Conservation (phyloP, 2,888 invertebrate genomes). For the Zele albiditarsus region DNA sequence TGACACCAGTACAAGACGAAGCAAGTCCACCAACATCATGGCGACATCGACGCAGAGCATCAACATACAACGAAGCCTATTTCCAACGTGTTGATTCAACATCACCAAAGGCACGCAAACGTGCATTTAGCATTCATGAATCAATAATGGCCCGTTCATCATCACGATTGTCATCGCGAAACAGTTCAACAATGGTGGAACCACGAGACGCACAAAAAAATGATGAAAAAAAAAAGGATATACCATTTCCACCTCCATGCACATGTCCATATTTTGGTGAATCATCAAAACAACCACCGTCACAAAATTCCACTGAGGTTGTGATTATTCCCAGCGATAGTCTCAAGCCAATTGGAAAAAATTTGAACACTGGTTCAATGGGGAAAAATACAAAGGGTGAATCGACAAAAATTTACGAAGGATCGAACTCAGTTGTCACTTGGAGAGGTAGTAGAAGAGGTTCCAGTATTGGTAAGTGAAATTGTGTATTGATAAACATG, state of each 20-base stretch:
- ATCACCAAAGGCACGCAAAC: constrained; percentile 70
- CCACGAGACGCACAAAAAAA: constrained; percentile 68
- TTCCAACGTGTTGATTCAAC: constrained; percentile 69
- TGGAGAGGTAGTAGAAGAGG: constrained; percentile 82
- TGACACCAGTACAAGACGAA: constrained; percentile 58
- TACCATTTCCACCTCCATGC: constrained; percentile 83
- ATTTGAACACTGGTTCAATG: constrained; percentile 50
- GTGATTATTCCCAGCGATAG: constrained; percentile 77
- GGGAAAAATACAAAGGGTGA: constrained; percentile 71
- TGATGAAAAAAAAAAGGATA: constrained; percentile 68
- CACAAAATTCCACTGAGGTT: constrained; percentile 74
- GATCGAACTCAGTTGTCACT: constrained; percentile 78
- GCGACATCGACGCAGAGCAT: constrained; percentile 70
- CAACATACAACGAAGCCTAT: constrained; percentile 74
- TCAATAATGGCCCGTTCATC: constrained; percentile 53
- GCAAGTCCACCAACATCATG: constrained; percentile 55
- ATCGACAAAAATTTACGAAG: constrained; percentile 69
- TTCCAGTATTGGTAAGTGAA: constrained; percentile 80
- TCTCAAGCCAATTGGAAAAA: constrained; percentile 65
- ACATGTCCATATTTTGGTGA: constrained; percentile 88
- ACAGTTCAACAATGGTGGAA: constrained; percentile 42
- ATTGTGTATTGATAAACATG: constrained; percentile 3
- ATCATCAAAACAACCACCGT: constrained; percentile 75
- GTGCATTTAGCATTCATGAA: constrained; percentile 75
- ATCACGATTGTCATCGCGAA: constrained; percentile 46